phyloP scores from a whole-genome alignment of 2,888 invertebrate species.

The Ophraella communa region DNA sequence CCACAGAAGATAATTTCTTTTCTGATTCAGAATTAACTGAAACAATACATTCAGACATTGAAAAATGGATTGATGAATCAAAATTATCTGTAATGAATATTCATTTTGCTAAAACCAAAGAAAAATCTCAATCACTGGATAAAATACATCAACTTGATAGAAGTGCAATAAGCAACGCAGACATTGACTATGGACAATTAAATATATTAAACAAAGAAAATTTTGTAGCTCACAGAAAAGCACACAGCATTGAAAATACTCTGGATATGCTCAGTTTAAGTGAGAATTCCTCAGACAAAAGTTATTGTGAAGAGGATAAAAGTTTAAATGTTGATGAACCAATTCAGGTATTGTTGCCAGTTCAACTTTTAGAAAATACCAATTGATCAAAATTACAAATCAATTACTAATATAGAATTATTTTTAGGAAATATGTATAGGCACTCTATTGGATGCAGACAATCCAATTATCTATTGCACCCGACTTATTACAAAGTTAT shows the following conservation, averaged over 20 bases:
- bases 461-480: slow-evolving; percentile 75
- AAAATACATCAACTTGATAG: slow-evolving; percentile 27
- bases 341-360: slow-evolving; percentile 32
- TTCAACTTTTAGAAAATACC: too few species aligned
- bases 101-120: slow-evolving; percentile 37
- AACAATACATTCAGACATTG: slow-evolving; percentile 54
- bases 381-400: too few species aligned
- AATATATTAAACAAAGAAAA: slow-evolving; percentile 28
- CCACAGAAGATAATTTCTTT: slow-evolving; percentile 54
- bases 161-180: slow-evolving; percentile 13
- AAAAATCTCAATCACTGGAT: slow-evolving; percentile 43
- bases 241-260: slow-evolving; percentile 48
- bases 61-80: slow-evolving; percentile 58
- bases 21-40: slow-evolving; percentile 56
- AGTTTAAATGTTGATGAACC: slow-evolving; percentile 28
- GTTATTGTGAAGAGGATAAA: slow-evolving; percentile 43
- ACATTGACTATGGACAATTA: slow-evolving; percentile 28
- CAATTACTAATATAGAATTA: slow-evolving; percentile 9
- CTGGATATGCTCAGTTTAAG: slow-evolving; percentile 49
- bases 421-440: slow-evolving; percentile 69
- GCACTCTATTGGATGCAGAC: slow-evolving; percentile 69
- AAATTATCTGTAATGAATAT: slow-evolving; percentile 54
- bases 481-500: slow-evolving; percentile 74
- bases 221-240: slow-evolving; percentile 43
- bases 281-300: slow-evolving; percentile 56